Evolutionary conservation across 2,113 vertebrate species (phyloP).

Genomic region (Chamaea fasciata): DNA sequence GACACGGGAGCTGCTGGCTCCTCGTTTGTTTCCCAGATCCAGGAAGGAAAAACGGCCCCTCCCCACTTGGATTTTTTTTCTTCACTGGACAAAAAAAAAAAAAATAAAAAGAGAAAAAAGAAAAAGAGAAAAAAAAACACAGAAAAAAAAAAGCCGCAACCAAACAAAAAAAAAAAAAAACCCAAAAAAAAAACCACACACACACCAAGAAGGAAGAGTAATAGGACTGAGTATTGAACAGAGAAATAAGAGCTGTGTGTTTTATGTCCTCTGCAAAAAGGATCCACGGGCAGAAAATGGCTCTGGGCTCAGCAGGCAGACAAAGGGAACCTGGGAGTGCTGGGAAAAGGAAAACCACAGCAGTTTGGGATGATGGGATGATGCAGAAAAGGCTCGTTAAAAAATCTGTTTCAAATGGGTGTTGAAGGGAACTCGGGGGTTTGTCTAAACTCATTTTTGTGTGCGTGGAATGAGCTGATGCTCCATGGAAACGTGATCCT

Average conservation of each 20-base stretch:
- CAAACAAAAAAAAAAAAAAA: too few species aligned
- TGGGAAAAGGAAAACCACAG: not conserved
- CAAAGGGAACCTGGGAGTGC: not conserved
- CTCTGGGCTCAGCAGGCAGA: not conserved
- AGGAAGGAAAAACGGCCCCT: not conserved
- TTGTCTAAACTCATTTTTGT: not conserved
- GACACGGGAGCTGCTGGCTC: not conserved
- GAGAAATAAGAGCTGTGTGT: not conserved
- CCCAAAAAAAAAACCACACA: too few species aligned
- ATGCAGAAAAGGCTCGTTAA: not conserved
- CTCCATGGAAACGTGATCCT: not conserved
- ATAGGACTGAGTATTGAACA: not conserved
- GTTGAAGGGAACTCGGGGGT: not conserved
- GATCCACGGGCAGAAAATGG: not conserved
- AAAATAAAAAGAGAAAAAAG: too few species aligned
- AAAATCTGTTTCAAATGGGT: not conserved
- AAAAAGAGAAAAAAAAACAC: too few species aligned
- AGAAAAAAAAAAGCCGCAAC: not conserved
- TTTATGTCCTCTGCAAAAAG: not conserved
- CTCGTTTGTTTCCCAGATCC: not conserved
- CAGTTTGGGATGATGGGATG: not conserved
- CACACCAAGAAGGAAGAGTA: not conserved
- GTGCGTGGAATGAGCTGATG: not conserved
- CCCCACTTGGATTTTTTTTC: not conserved
- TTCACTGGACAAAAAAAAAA: not conserved